A percentile compares a stretch with the other conserved stretches of the same genome.
Evolutionary conservation across 2,797 vertebrate species (phyloP).

Genomic region (Cygnus olor): DNA sequence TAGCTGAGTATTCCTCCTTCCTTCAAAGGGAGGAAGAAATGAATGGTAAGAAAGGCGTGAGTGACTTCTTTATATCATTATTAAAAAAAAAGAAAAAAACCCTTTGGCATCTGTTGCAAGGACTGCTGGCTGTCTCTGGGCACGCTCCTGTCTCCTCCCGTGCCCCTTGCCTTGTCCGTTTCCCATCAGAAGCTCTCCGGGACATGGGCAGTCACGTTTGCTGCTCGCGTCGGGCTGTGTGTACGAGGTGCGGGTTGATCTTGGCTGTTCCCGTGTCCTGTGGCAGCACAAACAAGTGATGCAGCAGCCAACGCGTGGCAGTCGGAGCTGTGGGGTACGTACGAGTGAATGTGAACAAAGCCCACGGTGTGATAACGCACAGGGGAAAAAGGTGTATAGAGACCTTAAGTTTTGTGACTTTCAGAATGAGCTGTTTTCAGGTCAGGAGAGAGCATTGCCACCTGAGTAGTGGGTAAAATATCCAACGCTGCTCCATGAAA

Average conservation of each 20-base stretch:
- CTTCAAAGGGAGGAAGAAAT: neutral
- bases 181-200: neutral
- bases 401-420: neutral
- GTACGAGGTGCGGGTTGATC: neutral
- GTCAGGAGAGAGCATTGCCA: neutral
- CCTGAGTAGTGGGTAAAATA: neutral
- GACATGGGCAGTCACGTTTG: neutral
- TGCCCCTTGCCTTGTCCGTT: neutral
- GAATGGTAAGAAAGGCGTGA: neutral
- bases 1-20: neutral
- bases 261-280: neutral
- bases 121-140: neutral
- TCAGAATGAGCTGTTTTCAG: neutral
- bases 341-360: neutral
- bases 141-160: neutral
- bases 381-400: neutral
- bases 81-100: neutral
- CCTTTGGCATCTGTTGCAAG: neutral
- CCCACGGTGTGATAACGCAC: rapidly evolving
- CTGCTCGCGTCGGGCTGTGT: neutral
- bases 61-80: neutral
- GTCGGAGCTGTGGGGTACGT: neutral
- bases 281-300: slow-evolving; percentile 15
- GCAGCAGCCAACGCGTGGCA: neutral
- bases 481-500: neutral